A percentile compares a stretch with the other conserved stretches of the same genome.
Conservation (phyloP, 2,888 invertebrate species). For the Acrobasis suavella region DNA sequence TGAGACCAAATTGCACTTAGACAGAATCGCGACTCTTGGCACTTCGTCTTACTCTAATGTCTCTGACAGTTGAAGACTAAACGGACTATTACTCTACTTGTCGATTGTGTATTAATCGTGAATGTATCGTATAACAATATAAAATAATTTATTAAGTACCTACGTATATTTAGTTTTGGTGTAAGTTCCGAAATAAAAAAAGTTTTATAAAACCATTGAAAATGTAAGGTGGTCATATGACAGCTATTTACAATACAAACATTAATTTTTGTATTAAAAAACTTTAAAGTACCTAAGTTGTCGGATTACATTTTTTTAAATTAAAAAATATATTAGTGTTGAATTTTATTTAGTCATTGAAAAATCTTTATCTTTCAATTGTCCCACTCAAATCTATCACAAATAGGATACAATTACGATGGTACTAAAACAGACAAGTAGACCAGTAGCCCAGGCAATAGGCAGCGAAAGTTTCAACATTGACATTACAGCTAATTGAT, state of each 20-base stretch:
- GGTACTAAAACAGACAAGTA: neutral
- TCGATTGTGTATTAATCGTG: neutral
- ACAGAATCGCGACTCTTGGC: conserved; percentile 73
- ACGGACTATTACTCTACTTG: neutral
- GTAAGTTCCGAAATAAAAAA: too few relatives aligned
- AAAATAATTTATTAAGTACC: neutral
- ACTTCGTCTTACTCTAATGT: conserved; percentile 73
- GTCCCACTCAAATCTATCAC: neutral
- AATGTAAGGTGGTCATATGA: too few relatives aligned
- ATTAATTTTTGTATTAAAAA: too few relatives aligned
- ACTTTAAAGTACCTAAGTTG: too few relatives aligned
- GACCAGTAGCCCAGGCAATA: conserved; percentile 6
- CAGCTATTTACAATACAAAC: too few relatives aligned
- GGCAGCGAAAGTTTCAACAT: conserved; percentile 18
- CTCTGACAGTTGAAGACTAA: conserved; percentile 25
- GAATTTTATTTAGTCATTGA: too few relatives aligned
- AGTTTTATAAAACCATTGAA: too few relatives aligned
- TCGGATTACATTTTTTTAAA: too few relatives aligned
- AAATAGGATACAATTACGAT: conserved; percentile 4
- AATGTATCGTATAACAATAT: neutral
- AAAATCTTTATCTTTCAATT: neutral
- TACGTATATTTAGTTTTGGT: too few relatives aligned
- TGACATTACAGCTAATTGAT: conserved; percentile 20
- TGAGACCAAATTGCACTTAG: conserved; percentile 76
- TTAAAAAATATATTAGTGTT: too few relatives aligned